A percentile compares a stretch with the other conserved stretches of the same genome.
phyloP scores from a whole-genome alignment of 1,140 invertebrate species.

The Cotesia typhae region DNA sequence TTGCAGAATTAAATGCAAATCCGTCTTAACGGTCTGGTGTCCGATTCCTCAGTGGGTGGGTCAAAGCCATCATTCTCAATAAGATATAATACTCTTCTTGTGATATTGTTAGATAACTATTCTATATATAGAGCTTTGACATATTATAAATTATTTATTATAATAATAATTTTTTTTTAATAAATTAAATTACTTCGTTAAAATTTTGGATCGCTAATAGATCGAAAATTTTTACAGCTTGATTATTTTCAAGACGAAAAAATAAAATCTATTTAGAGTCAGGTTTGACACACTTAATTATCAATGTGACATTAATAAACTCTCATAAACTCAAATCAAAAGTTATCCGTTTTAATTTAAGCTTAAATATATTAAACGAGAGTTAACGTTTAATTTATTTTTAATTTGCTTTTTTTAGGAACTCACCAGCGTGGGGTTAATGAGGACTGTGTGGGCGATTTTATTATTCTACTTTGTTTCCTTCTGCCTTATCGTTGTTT shows the following conservation, averaged over 20 bases:
- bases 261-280: background rate
- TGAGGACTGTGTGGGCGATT: constrained; percentile 25
- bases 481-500: constrained; percentile 18
- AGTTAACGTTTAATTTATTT: too few species aligned
- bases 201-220: too few species aligned
- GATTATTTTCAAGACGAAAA: too few species aligned
- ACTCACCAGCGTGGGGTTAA: constrained; percentile 11
- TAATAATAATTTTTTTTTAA: background rate
- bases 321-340: constrained; percentile 12
- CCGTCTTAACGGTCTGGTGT: constrained; percentile 14
- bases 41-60: constrained; percentile 17
- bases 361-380: constrained; percentile 6
- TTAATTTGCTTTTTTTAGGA: background rate
- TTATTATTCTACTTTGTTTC: constrained; percentile 27
- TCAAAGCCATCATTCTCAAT: constrained; percentile 6
- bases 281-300: too few species aligned
- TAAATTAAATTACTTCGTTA: too few species aligned
- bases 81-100: background rate
- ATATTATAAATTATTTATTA: too few species aligned
- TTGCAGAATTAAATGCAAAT: constrained; percentile 29
- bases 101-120: background rate
- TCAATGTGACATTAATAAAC: background rate
- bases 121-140: too few species aligned
- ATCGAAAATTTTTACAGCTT: too few species aligned
- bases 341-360: constrained; percentile 8